Conservation (phyloP, 2,888 invertebrate genomes). For the Zygothrica quintamaculata region DNA sequence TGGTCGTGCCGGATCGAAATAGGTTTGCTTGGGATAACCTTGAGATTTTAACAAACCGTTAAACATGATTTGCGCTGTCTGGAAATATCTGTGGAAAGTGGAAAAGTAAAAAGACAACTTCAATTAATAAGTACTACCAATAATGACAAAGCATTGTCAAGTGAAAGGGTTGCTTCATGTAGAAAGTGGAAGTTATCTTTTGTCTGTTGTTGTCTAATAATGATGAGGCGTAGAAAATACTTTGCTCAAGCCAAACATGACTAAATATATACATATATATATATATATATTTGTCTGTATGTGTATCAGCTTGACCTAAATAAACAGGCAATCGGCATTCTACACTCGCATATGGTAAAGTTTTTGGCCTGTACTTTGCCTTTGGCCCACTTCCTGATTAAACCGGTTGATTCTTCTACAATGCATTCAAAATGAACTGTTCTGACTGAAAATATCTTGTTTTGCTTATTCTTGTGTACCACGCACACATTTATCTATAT, state of each 20-base stretch:
- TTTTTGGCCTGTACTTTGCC: slow-evolving; percentile 49
- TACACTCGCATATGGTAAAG: slow-evolving; percentile 16
- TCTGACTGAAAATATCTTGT: slow-evolving; percentile 21
- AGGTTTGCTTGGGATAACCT: slow-evolving; percentile 89
- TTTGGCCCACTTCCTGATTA: slow-evolving; percentile 56
- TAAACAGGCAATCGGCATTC: slow-evolving; percentile 25
- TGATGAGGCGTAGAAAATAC: slow-evolving; percentile 32
- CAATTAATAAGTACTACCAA: slow-evolving; percentile 44
- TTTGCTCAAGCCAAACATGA: slow-evolving; percentile 29
- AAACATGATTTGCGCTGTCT: slow-evolving; percentile 88
- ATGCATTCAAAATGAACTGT: slow-evolving; percentile 34
- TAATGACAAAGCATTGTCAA: slow-evolving; percentile 63
- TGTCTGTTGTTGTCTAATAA: slow-evolving; percentile 44
- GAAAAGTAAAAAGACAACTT: slow-evolving; percentile 22
- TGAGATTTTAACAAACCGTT: slow-evolving; percentile 91
- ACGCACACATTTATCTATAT: too few relatives aligned
- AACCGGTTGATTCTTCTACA: slow-evolving; percentile 55
- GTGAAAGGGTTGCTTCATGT: slow-evolving; percentile 68
- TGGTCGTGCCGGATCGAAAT: slow-evolving; percentile 89
- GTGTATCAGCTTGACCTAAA: slow-evolving; percentile 39
- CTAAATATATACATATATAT: slow-evolving; percentile 2
- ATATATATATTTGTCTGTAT: not conserved
- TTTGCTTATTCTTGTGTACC: slow-evolving; percentile 55
- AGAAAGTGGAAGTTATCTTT: slow-evolving; percentile 75
- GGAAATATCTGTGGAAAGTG: slow-evolving; percentile 87